These are phyloP conservation scores for Silurus glanis DNA, from an alignment of 2,113 vertebrate species.

Conservation along the genomic window DNA sequence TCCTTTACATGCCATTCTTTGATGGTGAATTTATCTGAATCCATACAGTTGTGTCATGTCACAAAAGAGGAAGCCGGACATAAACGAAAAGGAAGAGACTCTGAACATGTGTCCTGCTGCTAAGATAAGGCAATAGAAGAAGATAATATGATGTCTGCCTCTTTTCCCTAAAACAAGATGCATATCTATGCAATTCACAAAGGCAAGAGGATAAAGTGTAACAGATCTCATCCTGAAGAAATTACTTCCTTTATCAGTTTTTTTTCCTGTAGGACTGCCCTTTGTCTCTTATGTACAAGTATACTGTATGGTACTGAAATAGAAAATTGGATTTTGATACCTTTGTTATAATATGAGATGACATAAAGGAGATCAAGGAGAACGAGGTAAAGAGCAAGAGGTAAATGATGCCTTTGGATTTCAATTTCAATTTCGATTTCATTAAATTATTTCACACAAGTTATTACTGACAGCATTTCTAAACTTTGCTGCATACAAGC, in stretches of 20 bases:
- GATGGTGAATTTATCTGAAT: neutral
- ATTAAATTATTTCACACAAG: neutral
- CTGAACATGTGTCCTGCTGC: neutral
- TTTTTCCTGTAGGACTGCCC: neutral
- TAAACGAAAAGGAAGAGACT: slow-evolving; percentile 14
- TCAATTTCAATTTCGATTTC: neutral
- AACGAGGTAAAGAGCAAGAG: neutral
- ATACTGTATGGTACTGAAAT: neutral
- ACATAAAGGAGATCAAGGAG: neutral
- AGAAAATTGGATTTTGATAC: neutral
- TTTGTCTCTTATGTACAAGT: neutral
- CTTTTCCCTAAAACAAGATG: neutral
- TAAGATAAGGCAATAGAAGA: slow-evolving; percentile 19
- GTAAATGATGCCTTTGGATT: neutral
- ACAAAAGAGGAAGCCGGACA: neutral
- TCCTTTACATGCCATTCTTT: neutral
- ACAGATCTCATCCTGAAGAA: neutral
- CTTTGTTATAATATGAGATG: neutral
- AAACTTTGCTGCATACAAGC: neutral
- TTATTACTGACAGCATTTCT: neutral
- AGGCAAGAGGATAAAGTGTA: neutral
- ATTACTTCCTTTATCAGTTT: neutral
- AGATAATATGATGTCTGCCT: neutral
- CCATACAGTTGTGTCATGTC: neutral
- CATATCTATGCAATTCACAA: neutral